phyloP scores from a whole-genome alignment of 2,888 invertebrate species.

The Parapristionchus giblindavisi region DNA sequence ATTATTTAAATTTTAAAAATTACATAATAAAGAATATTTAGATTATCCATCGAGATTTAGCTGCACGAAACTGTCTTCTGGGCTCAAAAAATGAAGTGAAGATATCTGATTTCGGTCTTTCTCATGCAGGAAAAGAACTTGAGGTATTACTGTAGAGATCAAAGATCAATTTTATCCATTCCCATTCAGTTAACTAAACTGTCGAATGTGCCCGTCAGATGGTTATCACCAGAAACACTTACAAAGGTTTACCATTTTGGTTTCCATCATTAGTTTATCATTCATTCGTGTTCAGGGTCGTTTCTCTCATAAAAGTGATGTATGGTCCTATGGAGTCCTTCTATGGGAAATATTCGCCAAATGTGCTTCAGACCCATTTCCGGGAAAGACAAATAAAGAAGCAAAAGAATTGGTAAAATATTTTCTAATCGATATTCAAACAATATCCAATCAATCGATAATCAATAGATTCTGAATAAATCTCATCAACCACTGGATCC shows the following conservation, averaged over 20 bases:
- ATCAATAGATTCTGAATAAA: no score
- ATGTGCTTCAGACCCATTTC: conserved; percentile 25
- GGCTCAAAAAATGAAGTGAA: conserved; percentile 31
- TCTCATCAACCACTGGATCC: no score
- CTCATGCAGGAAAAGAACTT: conserved; percentile 14
- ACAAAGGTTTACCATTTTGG: neutral
- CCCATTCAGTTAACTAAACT: neutral
- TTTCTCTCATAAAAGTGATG: conserved; percentile 31
- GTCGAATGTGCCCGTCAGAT: conserved; percentile 21
- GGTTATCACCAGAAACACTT: conserved; percentile 19
- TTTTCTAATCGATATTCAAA: no score
- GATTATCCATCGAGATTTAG: conserved; percentile 34
- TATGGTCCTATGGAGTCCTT: conserved; percentile 29
- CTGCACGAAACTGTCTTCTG: conserved; percentile 28
- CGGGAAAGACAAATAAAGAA: conserved; percentile 26
- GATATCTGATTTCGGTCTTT: conserved; percentile 32
- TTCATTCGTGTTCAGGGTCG: neutral
- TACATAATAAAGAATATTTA: neutral
- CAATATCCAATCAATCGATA: no score
- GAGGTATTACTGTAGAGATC: neutral
- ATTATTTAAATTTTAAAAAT: neutral
- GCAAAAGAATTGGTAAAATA: conserved; percentile 7
- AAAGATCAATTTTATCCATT: neutral
- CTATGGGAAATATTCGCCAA: conserved; percentile 35
- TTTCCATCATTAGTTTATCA: neutral